phyloP scores from a whole-genome alignment of 2,113 vertebrate genomes.

The Hucho hucho region DNA sequence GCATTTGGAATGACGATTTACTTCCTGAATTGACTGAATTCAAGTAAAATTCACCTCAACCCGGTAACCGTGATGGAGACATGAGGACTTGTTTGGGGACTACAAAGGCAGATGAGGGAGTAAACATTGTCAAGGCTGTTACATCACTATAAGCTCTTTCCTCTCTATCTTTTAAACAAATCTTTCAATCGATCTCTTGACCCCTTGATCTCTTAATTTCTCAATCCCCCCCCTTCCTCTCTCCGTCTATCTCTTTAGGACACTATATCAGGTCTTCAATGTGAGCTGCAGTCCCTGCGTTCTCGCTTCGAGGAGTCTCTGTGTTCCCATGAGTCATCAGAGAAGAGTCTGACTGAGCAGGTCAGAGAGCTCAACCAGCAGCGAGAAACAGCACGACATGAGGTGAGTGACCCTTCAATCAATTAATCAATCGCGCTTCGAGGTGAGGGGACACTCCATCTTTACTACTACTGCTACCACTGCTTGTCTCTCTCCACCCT shows the following conservation, averaged over 20 bases:
- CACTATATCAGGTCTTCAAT: slow-evolving; percentile 25
- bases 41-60: too few relatives aligned
- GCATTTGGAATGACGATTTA: too few relatives aligned
- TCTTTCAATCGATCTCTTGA: too few relatives aligned
- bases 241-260: slow-evolving; percentile 51
- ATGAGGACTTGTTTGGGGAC: too few relatives aligned
- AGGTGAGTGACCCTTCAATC: slow-evolving; percentile 52
- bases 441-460: not conserved
- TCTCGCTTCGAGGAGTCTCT: slow-evolving; percentile 72
- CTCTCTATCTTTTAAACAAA: not conserved
- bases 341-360: slow-evolving; percentile 59
- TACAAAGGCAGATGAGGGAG: too few relatives aligned
- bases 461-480: too few relatives aligned
- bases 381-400: slow-evolving; percentile 52
- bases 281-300: slow-evolving; percentile 66
- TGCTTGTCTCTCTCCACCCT: too few relatives aligned
- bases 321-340: slow-evolving; percentile 57
- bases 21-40: too few relatives aligned
- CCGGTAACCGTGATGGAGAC: too few relatives aligned
- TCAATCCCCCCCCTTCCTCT: not conserved
- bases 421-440: too few relatives aligned
- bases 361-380: slow-evolving; percentile 64
- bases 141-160: not conserved
- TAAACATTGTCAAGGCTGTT: too few relatives aligned
- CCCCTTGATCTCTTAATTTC: not conserved